Conservation (phyloP, 1,140 invertebrate species). For the Ruditapes philippinarum region DNA sequence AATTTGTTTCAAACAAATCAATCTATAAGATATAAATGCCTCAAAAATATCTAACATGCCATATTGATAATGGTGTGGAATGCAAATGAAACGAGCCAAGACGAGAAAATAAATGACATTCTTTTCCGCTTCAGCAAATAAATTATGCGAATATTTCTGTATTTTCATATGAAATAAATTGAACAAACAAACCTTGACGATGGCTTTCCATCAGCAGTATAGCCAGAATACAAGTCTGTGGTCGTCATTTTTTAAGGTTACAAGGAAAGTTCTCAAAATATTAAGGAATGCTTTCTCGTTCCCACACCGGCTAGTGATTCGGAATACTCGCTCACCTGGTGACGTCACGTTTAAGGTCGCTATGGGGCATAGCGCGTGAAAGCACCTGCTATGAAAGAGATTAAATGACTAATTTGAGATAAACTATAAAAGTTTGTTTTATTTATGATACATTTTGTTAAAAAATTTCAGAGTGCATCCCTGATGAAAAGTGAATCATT, state of each 20-base stretch:
- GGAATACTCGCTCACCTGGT: constrained; percentile 74
- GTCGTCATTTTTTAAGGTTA: constrained; percentile 73
- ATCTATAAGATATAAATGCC: no score
- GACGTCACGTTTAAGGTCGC: constrained; percentile 66
- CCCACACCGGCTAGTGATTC: constrained; percentile 58
- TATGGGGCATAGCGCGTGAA: constrained; percentile 34
- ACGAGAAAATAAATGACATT: constrained; percentile 29
- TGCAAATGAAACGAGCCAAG: no score
- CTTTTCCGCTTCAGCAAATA: constrained; percentile 23
- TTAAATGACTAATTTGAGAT: no score
- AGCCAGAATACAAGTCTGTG: constrained; percentile 72
- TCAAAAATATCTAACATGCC: no score
- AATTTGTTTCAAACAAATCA: no score
- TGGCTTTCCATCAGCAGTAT: constrained; percentile 69
- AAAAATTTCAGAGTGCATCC: no score
- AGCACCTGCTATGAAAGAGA: constrained; percentile 6
- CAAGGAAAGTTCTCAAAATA: neutral
- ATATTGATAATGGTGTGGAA: no score
- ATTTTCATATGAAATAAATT: neutral
- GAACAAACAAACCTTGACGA: constrained; percentile 73
- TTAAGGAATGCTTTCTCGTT: constrained; percentile 45
- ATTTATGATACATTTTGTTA: no score
- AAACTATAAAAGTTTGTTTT: no score
- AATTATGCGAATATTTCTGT: neutral
- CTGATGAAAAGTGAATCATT: no score